phyloP scores from a whole-genome alignment of 2,888 invertebrate species.

The Rhingia rostrata region DNA sequence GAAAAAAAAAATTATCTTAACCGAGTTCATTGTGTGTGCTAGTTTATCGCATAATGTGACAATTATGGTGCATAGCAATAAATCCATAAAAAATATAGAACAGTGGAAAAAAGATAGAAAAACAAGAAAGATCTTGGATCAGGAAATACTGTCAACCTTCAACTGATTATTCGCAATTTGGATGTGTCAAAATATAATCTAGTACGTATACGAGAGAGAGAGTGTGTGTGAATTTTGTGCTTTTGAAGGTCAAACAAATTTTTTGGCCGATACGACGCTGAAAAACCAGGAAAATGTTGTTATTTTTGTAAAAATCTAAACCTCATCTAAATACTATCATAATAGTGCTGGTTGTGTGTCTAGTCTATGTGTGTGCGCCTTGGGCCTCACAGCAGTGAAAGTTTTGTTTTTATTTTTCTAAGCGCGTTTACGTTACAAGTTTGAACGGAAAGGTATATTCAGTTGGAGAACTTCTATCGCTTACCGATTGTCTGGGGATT shows the following conservation, averaged over 20 bases:
- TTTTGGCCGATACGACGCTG: slow-evolving; percentile 34
- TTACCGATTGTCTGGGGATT: slow-evolving; percentile 12
- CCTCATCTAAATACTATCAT: background rate
- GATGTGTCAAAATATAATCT: slow-evolving; percentile 31
- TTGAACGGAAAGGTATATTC: slow-evolving; percentile 7
- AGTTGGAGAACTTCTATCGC: slow-evolving; percentile 18
- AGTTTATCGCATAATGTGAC: slow-evolving; percentile 16
- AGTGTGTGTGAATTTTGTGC: slow-evolving; percentile 16
- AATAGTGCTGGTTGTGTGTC: background rate
- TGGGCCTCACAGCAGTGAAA: slow-evolving; percentile 45
- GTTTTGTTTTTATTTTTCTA: slow-evolving; percentile 21
- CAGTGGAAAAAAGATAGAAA: slow-evolving; percentile 10
- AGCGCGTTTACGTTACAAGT: background rate
- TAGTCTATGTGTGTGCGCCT: background rate
- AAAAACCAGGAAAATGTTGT: slow-evolving; percentile 40
- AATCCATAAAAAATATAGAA: slow-evolving; percentile 21
- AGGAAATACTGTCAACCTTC: slow-evolving; percentile 11
- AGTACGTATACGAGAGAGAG: slow-evolving; percentile 4
- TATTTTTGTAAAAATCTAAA: slow-evolving; percentile 33
- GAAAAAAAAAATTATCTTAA: slow-evolving; percentile 10
- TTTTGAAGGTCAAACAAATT: slow-evolving; percentile 60
- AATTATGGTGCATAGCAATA: slow-evolving; percentile 29
- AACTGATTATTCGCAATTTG: slow-evolving; percentile 22
- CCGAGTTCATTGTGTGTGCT: background rate
- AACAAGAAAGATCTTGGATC: slow-evolving; percentile 50